Evolutionary conservation across 2,797 vertebrate genomes (phyloP), one percentile per base, ranked within the genome.

Genomic region (Microtus agrestis): DNA sequence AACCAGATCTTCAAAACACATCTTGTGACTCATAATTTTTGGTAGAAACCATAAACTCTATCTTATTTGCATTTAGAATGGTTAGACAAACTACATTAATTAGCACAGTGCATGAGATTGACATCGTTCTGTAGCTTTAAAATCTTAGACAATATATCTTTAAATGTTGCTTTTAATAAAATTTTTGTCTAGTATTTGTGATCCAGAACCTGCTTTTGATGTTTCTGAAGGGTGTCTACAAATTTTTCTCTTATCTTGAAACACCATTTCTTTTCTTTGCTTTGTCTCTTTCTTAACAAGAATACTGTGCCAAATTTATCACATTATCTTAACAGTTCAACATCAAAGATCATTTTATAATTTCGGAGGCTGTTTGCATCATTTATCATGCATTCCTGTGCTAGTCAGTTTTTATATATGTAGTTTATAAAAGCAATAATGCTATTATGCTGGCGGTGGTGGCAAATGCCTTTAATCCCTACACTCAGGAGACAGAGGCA

Each of bases 101-200:
- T 94, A 91, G 46, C 34, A 51, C 34, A 77, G 79, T 69, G 76
- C 69, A 80, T 85, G 23, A 95, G 40, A 85, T 0, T 59, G 34
- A 9, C 5, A 13, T 71, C 67, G 12, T 2, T 81, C 79, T 80
- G 43, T 37, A 85, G 46, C 43, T 34, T 80, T 43, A 87, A 89
- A 87, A 74, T 54, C 11, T 94, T 87, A 77, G 77, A 80, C 96
- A 90, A 92, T 93, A 6, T 87, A 89, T 11, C 61, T 37, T 65
- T 91, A 76, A 84, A 87, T 1, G 0, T 63, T 27, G 3, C 3
- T 96, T 91, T 59, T 79, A 82, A 82, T 84, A 76, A 43, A 96
- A 93, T 6, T 80, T 1, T 84, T 93, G 78, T 71, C 56, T 84
- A 63, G 2, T 2, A 63, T 93, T 56, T 51, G 74, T 43, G 73